Evolutionary conservation across 2,113 vertebrate species (phyloP).

Genomic region (Phainopepla nitens): DNA sequence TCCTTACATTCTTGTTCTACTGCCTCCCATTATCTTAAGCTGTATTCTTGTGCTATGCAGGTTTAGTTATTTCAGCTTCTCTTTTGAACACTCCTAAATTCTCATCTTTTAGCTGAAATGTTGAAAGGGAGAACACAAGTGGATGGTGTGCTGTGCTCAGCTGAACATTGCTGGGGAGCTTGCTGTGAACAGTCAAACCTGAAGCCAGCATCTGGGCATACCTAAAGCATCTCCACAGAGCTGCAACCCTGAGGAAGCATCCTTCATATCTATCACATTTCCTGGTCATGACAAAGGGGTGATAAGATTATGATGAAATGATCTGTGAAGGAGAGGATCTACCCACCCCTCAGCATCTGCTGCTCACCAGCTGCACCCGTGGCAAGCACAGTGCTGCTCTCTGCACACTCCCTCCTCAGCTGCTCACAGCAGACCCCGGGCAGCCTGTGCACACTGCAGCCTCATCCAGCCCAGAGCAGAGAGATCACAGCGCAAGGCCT

Average conservation of each 20-base stretch:
- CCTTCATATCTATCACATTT: neutral
- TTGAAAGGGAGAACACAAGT: neutral
- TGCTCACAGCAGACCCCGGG: accelerated
- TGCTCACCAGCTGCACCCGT: neutral
- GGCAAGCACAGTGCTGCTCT: neutral
- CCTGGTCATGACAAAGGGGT: neutral
- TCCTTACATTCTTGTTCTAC: neutral
- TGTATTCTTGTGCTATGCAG: neutral
- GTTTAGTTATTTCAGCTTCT: neutral
- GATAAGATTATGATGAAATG: neutral
- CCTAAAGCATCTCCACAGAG: neutral
- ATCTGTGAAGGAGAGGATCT: neutral
- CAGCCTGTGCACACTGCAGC: neutral
- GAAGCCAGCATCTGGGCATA: neutral
- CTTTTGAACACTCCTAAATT: neutral
- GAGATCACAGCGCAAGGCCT: neutral
- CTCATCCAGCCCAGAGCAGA: neutral
- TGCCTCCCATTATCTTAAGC: neutral
- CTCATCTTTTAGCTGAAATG: neutral
- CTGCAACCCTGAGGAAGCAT: neutral
- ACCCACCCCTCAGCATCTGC: neutral
- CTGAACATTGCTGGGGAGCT: neutral
- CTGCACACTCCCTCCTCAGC: neutral
- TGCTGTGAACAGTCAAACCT: neutral
- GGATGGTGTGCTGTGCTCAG: neutral